phyloP scores from a whole-genome alignment of 2,113 vertebrate genomes.

The Ceyx margarethae region DNA sequence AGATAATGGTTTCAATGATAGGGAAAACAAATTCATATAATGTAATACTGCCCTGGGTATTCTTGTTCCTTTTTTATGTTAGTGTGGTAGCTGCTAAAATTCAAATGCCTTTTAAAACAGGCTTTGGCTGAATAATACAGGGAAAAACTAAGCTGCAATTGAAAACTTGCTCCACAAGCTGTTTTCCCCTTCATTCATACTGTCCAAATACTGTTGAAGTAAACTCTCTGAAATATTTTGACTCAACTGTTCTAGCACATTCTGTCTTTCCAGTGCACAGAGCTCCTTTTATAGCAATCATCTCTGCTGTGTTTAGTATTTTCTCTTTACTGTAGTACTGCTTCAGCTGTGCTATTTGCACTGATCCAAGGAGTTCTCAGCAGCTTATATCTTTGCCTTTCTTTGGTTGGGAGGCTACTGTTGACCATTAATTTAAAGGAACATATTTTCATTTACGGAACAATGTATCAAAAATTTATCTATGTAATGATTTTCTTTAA shows the following conservation, averaged over 20 bases:
- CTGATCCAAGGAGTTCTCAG: background rate
- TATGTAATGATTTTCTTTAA: background rate
- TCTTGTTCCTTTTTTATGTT: background rate
- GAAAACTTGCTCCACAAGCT: background rate
- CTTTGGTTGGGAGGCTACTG: background rate
- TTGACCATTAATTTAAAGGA: background rate
- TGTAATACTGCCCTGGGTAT: background rate
- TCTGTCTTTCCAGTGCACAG: background rate
- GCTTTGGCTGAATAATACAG: background rate
- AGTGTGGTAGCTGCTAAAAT: background rate
- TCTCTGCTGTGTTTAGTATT: background rate
- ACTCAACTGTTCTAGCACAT: background rate
- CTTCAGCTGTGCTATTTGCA: background rate
- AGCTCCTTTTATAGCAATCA: constrained; percentile 24
- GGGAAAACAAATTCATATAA: background rate
- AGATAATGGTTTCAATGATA: background rate
- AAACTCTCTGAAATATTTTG: background rate
- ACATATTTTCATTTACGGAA: background rate
- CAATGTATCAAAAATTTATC: background rate
- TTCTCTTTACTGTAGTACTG: background rate
- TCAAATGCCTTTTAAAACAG: background rate
- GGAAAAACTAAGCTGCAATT: background rate
- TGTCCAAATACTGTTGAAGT: constrained; percentile 14
- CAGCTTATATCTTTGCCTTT: background rate
- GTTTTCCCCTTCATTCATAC: background rate